A percentile compares a stretch with the other conserved stretches of the same genome.
These are phyloP conservation scores for Cathartes aura DNA, from an alignment of 2,113 vertebrate species.

Conservation along the genomic window DNA sequence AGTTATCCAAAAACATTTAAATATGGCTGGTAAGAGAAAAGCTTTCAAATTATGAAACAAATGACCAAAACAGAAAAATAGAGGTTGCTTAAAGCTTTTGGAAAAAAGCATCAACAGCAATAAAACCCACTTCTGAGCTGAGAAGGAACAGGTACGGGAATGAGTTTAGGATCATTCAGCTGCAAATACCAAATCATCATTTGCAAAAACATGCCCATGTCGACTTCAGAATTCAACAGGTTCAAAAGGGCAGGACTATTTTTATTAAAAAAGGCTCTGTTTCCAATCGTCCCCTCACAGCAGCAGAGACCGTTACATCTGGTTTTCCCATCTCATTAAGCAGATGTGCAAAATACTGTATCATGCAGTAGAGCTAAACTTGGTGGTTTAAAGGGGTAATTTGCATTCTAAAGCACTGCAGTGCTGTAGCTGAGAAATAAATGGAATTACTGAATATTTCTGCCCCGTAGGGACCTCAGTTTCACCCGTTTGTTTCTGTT, in stretches of 20 bases:
- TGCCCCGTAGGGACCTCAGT: accelerated
- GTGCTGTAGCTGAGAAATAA: not conserved
- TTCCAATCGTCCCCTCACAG: not conserved
- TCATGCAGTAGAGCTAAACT: not conserved
- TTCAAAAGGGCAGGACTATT: constrained; percentile 22
- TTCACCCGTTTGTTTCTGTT: not conserved
- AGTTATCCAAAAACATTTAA: not conserved
- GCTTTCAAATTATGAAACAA: not conserved
- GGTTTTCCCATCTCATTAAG: not conserved
- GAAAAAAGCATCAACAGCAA: not conserved
- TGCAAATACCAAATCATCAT: not conserved
- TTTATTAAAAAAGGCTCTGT: not conserved
- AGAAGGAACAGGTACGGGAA: not conserved
- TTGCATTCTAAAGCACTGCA: not conserved
- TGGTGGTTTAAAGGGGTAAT: not conserved
- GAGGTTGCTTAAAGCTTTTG: not conserved
- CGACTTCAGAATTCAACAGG: not conserved
- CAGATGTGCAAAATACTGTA: constrained; percentile 22
- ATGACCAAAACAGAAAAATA: not conserved
- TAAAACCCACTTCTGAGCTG: not conserved
- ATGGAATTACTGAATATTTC: not conserved
- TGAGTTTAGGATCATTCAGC: not conserved
- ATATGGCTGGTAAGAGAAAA: not conserved
- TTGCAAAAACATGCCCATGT: not conserved
- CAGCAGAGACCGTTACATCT: not conserved